A percentile compares a stretch with the other conserved stretches of the same genome.
These are phyloP conservation scores for Paraescarpia echinospica DNA, from an alignment of 1,140 invertebrate species.

Conservation along the genomic window DNA sequence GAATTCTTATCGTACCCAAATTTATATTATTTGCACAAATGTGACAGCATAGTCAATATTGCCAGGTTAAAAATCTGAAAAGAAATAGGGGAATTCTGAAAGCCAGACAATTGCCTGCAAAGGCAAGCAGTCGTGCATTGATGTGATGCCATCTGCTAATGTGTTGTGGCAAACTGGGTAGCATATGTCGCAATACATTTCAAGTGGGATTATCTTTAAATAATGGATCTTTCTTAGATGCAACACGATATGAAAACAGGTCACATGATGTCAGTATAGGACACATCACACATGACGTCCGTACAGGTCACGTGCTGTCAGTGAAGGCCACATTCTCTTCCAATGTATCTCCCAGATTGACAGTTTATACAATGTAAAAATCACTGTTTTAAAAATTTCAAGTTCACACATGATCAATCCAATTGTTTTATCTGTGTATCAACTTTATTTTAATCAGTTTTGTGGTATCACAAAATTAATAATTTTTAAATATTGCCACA, in stretches of 20 bases:
- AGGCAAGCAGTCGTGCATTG: neutral
- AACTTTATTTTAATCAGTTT: neutral
- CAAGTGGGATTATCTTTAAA: neutral
- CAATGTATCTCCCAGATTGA: neutral
- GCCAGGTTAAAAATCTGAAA: neutral
- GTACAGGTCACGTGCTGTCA: neutral
- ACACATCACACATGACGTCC: neutral
- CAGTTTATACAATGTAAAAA: neutral
- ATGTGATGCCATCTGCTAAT: neutral
- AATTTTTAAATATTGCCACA: no score
- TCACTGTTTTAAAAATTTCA: neutral
- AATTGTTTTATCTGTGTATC: neutral
- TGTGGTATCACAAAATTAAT: no score
- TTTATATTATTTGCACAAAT: neutral
- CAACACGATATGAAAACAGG: neutral
- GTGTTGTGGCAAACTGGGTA: neutral
- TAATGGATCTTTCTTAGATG: neutral
- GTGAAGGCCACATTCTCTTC: no score
- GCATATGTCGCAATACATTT: neutral
- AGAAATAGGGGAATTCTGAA: no score
- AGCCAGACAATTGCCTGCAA: neutral
- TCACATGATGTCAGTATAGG: neutral
- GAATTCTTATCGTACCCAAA: neutral
- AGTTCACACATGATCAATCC: neutral
- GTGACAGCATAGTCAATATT: neutral